These are phyloP conservation scores for Chrysolina americana DNA, from an alignment of 2,888 invertebrate genomes.

Conservation along the genomic window DNA sequence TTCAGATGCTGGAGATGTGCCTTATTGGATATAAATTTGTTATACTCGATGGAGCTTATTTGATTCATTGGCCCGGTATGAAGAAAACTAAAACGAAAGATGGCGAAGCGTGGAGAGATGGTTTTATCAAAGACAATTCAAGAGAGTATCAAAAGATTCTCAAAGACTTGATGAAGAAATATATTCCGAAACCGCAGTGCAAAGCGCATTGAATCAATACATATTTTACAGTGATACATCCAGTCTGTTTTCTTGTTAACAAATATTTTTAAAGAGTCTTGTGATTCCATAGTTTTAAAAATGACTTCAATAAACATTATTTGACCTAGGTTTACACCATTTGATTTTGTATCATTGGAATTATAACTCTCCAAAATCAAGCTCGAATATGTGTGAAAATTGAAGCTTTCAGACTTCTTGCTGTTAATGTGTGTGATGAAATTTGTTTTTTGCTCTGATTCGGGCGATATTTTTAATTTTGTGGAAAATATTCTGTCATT, in stretches of 20 bases:
- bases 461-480: no score
- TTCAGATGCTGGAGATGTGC: constrained; percentile 84
- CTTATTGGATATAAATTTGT: constrained; percentile 80
- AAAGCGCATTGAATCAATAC: constrained; percentile 59
- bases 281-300: no score
- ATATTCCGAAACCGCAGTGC: constrained; percentile 69
- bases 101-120: constrained; percentile 62
- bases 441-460: no score
- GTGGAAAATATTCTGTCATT: no score
- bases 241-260: not conserved
- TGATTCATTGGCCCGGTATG: constrained; percentile 79
- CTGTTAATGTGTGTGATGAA: no score
- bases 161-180: constrained; percentile 69
- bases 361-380: no score
- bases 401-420: no score
- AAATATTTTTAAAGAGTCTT: not conserved
- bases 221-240: not conserved
- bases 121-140: constrained; percentile 67
- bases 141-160: constrained; percentile 72
- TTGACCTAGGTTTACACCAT: no score
- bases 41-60: constrained; percentile 81
- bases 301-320: no score
- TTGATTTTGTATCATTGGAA: not conserved
- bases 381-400: no score
- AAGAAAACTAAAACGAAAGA: constrained; percentile 69